Conservation (phyloP, 2,113 vertebrate species). For the Aphelocoma coerulescens region DNA sequence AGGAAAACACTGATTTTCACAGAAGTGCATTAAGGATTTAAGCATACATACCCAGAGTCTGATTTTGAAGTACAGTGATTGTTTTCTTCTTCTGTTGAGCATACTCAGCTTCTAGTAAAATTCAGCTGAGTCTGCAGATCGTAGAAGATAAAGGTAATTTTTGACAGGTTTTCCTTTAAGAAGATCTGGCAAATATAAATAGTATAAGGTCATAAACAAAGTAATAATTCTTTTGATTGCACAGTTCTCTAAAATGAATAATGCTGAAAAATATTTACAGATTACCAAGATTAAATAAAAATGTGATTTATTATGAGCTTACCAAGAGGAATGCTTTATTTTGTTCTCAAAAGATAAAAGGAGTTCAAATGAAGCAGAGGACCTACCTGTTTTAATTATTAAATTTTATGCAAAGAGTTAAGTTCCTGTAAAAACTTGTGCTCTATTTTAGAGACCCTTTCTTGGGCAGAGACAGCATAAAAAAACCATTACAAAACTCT, state of each 20-base stretch:
- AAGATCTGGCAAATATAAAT: background rate
- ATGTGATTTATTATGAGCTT: background rate
- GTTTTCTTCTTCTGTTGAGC: background rate
- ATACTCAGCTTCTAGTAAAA: background rate
- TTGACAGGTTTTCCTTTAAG: background rate
- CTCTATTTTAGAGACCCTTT: background rate
- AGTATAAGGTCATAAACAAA: background rate
- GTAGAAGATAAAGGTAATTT: background rate
- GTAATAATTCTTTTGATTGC: background rate
- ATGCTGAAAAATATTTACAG: background rate
- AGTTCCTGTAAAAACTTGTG: background rate
- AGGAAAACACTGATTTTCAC: conserved; percentile 26
- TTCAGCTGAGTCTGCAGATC: background rate
- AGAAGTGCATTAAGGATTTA: background rate
- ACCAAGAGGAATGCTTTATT: background rate
- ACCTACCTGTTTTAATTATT: background rate
- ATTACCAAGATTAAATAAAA: background rate
- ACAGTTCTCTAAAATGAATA: background rate
- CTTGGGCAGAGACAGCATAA: background rate
- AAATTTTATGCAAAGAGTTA: background rate
- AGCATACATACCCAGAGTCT: background rate
- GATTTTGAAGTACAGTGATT: background rate
- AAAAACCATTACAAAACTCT: background rate
- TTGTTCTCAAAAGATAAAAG: background rate
- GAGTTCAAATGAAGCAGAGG: background rate